Evolutionary conservation across 2,113 vertebrate species (phyloP), one percentile per base, ranked within the genome.

Genomic region (Myrmecobius fasciatus): DNA sequence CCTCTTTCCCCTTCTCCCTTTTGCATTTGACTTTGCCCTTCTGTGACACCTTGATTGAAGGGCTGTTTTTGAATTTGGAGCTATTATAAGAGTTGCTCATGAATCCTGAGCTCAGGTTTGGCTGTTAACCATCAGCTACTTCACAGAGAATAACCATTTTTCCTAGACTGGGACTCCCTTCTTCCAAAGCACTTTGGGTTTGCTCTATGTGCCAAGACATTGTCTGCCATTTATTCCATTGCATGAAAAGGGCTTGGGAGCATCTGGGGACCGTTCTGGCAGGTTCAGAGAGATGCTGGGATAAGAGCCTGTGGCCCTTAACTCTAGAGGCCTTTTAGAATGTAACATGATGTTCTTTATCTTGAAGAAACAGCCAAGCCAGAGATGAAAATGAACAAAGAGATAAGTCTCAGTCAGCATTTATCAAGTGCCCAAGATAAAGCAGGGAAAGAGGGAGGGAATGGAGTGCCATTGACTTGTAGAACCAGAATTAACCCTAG

Each of bases 131-230:
- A 83, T 8, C 20, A n/a, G n/a, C 67, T 43, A 7, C 36, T 83
- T 43, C n/a, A 24, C 67, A 43, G n/a, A 83, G 67, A 83, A n/a
- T 20, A 75, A 83, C 36, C n/a, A 24, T 24, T 43, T 43, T 83
- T 43, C n/a, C 67, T 43, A 83, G n/a, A 6, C 67, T 22, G 67
- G 67, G 67, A 83, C 53, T 28, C 24, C 47, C 83, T 93, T 94
- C 94, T 54, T 95, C 94, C 96, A 97, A 94, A 94, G 94, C 94
- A 2, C 92, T 43, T 54, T 92, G 54, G 96, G 94, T 89, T 53
- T 83, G 92, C 83, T 94, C 14, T 94, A 91, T 97, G 94, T 96
- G 94, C 95, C 75, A 46, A 90, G 94, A 93, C 36, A 25, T 91
- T 92, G 91, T 97, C 91, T 93, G 3, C 90, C 90, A 53, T 93